Percentiles rank a stretch among this genome's conserved stretches.
Conservation (phyloP, 2,113 vertebrate genomes). For the Lepus americanus region DNA sequence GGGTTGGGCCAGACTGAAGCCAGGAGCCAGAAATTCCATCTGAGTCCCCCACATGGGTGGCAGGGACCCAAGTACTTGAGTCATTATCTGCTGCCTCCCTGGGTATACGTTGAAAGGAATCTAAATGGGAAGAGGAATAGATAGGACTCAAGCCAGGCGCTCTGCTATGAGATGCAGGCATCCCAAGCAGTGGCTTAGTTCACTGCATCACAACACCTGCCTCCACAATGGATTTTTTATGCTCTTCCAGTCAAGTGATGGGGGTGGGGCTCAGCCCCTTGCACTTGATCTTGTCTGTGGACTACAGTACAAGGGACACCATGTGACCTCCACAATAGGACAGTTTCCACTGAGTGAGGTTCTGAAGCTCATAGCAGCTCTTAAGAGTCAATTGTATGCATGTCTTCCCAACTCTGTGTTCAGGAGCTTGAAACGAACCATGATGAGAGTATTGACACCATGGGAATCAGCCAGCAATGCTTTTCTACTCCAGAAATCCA, state of each 20-base stretch:
- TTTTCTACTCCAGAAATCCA: neutral
- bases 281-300: neutral
- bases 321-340: neutral
- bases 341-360: neutral
- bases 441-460: neutral
- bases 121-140: no score
- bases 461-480: no score
- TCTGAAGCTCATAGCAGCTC: neutral
- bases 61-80: no score
- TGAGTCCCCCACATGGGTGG: no score
- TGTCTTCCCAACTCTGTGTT: neutral
- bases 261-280: neutral
- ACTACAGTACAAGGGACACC: neutral
- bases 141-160: no score
- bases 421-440: neutral
- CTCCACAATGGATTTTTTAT: neutral
- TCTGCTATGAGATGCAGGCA: no score
- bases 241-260: neutral
- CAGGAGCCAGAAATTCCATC: no score
- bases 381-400: neutral
- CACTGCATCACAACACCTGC: no score
- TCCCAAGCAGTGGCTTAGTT: no score
- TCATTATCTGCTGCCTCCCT: no score
- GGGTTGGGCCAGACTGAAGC: no score
- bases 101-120: no score